These are phyloP conservation scores for Parapristionchus giblindavisi DNA, from an alignment of 2,888 invertebrate species.

Conservation along the genomic window DNA sequence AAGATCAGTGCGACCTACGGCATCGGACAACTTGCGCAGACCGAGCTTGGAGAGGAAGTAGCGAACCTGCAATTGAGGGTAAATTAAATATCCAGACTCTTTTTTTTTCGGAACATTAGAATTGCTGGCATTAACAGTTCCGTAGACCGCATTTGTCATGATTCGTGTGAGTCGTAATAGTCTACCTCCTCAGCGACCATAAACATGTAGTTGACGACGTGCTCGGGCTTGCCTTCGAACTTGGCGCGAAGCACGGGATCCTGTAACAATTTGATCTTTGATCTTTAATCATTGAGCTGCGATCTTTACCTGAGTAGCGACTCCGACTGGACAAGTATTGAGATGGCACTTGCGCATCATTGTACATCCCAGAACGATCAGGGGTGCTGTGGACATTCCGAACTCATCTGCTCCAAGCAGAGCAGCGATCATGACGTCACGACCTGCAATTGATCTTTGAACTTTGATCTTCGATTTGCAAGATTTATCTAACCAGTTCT, in stretches of 20 bases:
- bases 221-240: conserved; percentile 95
- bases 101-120: background rate
- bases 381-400: conserved; percentile 96
- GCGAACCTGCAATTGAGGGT: conserved; percentile 75
- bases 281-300: no score
- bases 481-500: conserved; percentile 77
- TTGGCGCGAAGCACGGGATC: conserved; percentile 93
- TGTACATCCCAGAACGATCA: conserved; percentile 96
- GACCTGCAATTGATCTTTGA: conserved; percentile 74
- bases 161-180: background rate
- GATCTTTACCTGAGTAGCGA: conserved; percentile 92
- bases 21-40: conserved; percentile 75
- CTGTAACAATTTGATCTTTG: conserved; percentile 57
- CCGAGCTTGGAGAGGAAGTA: conserved; percentile 90
- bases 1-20: conserved; percentile 87
- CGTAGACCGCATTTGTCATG: background rate
- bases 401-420: conserved; percentile 96
- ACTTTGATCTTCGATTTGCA: background rate
- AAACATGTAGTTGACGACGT: conserved; percentile 95
- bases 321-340: conserved; percentile 98
- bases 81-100: background rate
- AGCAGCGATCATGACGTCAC: conserved; percentile 94
- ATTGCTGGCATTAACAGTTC: background rate
- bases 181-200: conserved; percentile 90
- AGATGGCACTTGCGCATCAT: conserved; percentile 99